Conservation (phyloP, 2,888 invertebrate species). For the Eupeodes luniger region DNA sequence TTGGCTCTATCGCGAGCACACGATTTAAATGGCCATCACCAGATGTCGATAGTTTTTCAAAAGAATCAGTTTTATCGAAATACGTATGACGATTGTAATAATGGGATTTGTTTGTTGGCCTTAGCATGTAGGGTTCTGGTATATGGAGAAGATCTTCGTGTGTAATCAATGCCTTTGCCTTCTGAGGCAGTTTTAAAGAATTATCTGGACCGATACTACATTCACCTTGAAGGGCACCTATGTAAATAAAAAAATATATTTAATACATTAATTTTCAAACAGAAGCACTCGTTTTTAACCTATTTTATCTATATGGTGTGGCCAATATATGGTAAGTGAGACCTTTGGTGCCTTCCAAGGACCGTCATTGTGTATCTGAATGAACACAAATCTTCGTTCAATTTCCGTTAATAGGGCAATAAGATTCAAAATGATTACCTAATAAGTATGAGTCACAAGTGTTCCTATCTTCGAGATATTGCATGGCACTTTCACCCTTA, state of each 20-base stretch:
- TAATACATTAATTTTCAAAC: not conserved
- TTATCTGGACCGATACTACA: constrained; percentile 88
- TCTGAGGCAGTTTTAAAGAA: constrained; percentile 86
- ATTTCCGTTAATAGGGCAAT: not conserved
- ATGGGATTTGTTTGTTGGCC: constrained; percentile 78
- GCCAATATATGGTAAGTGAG: constrained; percentile 93
- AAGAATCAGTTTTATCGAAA: constrained; percentile 77
- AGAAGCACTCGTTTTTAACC: constrained; percentile 89
- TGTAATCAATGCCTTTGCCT: constrained; percentile 76
- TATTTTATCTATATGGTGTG: constrained; percentile 90
- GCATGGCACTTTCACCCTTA: constrained; percentile 93
- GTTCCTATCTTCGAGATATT: constrained; percentile 92
- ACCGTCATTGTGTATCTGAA: constrained; percentile 91
- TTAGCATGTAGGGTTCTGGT: constrained; percentile 79
- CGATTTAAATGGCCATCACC: constrained; percentile 81
- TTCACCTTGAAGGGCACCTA: constrained; percentile 87
- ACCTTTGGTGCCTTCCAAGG: constrained; percentile 92
- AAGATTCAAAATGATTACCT: constrained; percentile 83
- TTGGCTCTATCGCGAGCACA: constrained; percentile 88
- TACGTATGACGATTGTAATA: constrained; percentile 62
- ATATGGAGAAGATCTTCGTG: constrained; percentile 77
- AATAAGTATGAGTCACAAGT: constrained; percentile 92
- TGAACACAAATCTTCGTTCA: not conserved
- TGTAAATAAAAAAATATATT: not conserved
- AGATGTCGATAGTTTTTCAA: constrained; percentile 48